Base-by-base conservation (phyloP, 2,797 vertebrate genomes). In the Acanthurus lineatus region DNA sequence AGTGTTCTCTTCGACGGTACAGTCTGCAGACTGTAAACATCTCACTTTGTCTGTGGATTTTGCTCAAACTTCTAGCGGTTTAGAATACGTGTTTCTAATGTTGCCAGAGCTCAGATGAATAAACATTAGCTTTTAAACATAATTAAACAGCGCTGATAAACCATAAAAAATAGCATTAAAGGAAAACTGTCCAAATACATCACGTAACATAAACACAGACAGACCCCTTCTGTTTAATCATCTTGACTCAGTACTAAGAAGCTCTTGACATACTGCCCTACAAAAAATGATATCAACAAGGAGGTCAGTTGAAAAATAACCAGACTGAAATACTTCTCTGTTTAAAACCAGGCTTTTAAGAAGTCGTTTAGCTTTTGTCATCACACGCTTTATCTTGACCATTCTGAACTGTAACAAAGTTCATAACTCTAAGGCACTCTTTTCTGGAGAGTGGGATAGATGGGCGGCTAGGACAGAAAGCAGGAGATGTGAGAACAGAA, bases 1-100 rank as follows among this genome's bases (percentile, higher is more conserved):
- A 82, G 45, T 78, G 88, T 91, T 88, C 85, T 77, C 61, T 85
- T 76, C 73, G 35, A 57, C 40, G 6, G 61, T 32, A 83, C 83
- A 77, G 5, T 71, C 22, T 57, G 81, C 78, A 54, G 5, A 73
- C 22, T 57, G 81, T 76, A 54, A 77, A 77, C 40, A 45, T 60
- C 78, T 65, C 57, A 19, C 17, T 12, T 15, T 61, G 9, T 64
- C 45, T 51, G 61, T 44, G 51, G 28, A 47, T 49, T 45, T 38
- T 28, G 56, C 9, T 73, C 10, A 2, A 25, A 61, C 52, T 80
- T 51, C 9, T 67, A 25, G 62, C 17, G 1, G 3, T 51, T 81
- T 40, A 32, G 22, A 69, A 38, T 35, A 58, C 42, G n/a, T 4
- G 9, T n/a, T 53, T 57, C 12, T 10, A 25, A 12, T 58, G 44